Conservation (phyloP, 2,797 vertebrate genomes). For the Dallia pectoralis region DNA sequence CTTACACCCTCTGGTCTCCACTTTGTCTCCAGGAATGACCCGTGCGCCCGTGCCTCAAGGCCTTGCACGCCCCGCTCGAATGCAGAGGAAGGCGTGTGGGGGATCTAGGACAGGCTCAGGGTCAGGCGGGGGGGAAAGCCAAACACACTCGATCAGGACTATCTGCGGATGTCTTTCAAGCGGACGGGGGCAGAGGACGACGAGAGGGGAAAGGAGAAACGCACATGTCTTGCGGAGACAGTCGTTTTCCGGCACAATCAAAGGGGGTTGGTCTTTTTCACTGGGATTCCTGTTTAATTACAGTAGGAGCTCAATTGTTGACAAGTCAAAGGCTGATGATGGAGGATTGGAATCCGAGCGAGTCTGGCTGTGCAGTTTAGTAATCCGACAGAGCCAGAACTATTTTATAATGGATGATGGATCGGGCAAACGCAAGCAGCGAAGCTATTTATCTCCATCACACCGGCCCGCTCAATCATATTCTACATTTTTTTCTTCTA, state of each 20-base stretch:
- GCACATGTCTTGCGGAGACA: constrained; percentile 36
- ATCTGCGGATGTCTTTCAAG: constrained; percentile 25
- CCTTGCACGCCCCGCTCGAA: no score
- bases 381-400: constrained; percentile 20
- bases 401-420: constrained; percentile 35
- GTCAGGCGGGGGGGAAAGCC: constrained; percentile 26
- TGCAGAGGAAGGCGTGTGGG: not conserved
- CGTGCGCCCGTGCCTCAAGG: no score
- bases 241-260: constrained; percentile 30
- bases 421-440: constrained; percentile 12
- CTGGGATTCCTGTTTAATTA: constrained; percentile 44
- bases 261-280: constrained; percentile 34
- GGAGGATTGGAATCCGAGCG: constrained; percentile 33
- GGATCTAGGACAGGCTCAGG: constrained; percentile 39
- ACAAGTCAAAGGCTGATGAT: constrained; percentile 32
- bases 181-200: constrained; percentile 4
- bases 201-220: constrained; percentile 12
- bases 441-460: not conserved
- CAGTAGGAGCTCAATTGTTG: constrained; percentile 44
- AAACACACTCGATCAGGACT: constrained; percentile 30
- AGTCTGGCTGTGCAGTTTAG: constrained; percentile 21
- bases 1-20: not conserved
- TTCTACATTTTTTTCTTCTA: not conserved
- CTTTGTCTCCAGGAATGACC: constrained; percentile 33
- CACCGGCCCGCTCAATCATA: not conserved